Base-by-base conservation (phyloP, 2,888 invertebrate species). In the Desoria tigrina region DNA sequence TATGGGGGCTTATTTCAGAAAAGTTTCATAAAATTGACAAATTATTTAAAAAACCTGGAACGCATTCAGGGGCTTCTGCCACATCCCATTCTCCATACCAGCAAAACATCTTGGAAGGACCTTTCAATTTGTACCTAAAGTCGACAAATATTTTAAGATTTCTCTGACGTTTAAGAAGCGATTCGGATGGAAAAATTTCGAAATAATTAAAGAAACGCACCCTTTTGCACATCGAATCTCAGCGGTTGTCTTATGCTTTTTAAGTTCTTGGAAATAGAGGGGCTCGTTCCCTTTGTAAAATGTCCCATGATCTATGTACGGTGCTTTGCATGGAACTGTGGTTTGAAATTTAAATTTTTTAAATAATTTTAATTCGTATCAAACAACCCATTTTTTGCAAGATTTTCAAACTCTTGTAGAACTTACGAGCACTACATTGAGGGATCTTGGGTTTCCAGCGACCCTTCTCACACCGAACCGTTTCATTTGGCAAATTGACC, bases 371-470 rank as follows among this genome's bases (percentile, higher is more conserved):
- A n/a, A n/a, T 60, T 23, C 14, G n/a, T 32, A n/a, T 32, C 27
- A 54, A 23, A 21, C 9, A 39, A 39, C 39, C 16, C 9, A 16
- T 39, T 39, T 11, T 39, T 39, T 39, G 16, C 9, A 11, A n/a
- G 32, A 32, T 7, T 32, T 32, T 32, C 4, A 32, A 32, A 32
- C 6, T n/a, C 9, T 2, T 55, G 11, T 14, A 28, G 9, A 11
- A 18, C 68, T 84, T 83, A 91, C 91, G 82, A 77, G 92, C 88
- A 77, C 87, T 83, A 79, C 94, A 94, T 76, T 85, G 85, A 0
- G 94, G 93, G 75, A 87, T 88, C 68, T 86, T 86, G 0, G 92
- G 92, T 77, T 88, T 89, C 94, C 94, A 94, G 72, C 88, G 84
- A 0, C 94, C 93, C 69, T 90, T 84, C 14, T 66, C 69, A 42